These are phyloP conservation scores for Cheilosia urbana DNA, from an alignment of 2,888 invertebrate species.

Conservation along the genomic window DNA sequence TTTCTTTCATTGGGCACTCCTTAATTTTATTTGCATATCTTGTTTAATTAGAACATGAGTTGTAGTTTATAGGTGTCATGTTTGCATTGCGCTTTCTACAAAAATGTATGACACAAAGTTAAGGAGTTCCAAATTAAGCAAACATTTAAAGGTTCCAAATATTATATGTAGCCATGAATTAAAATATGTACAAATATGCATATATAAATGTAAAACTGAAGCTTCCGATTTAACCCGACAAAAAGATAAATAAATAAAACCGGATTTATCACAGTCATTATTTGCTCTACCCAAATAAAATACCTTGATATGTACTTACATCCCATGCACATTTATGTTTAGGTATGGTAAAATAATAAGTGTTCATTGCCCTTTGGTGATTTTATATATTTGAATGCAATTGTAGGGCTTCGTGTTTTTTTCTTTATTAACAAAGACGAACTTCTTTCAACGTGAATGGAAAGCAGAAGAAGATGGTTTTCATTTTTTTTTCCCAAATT, in stretches of 20 bases:
- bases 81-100: conserved; percentile 17
- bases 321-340: neutral
- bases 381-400: conserved; percentile 3
- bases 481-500: too few relatives aligned
- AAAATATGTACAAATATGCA: conserved; percentile 14
- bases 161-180: neutral
- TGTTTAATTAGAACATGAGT: conserved; percentile 39
- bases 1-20: conserved; percentile 48
- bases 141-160: neutral
- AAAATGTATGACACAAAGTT: conserved; percentile 1
- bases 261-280: conserved; percentile 10
- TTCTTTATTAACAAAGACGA: too few relatives aligned
- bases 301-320: neutral
- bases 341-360: neutral
- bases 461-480: too few relatives aligned
- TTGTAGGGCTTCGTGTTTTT: conserved; percentile 20
- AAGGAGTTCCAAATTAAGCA: conserved; percentile 4
- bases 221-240: neutral
- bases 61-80: conserved; percentile 3
- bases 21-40: conserved; percentile 59
- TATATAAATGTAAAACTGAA: neutral
- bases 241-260: conserved; percentile 17
- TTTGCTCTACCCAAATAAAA: conserved; percentile 6
- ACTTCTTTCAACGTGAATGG: too few relatives aligned
- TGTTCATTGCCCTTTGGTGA: neutral